Evolutionary conservation across 2,797 vertebrate genomes (phyloP).

Genomic region (Vireo griseus): DNA sequence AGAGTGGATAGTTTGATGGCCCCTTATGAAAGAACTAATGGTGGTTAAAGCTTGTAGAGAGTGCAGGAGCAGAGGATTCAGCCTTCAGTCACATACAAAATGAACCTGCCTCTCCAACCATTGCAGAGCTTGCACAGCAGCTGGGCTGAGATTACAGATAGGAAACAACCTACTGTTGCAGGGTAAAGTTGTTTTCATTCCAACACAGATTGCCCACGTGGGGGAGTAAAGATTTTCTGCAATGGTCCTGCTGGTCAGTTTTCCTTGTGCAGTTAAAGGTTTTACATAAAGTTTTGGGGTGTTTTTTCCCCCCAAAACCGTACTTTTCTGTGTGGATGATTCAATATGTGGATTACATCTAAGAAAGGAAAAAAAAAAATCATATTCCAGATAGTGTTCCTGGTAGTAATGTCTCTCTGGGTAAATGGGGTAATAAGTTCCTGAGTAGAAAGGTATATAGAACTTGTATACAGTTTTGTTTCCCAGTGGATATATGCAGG

Average conservation of each 20-base stretch:
- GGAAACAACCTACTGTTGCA: neutral
- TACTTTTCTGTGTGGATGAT: neutral
- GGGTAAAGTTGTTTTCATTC: neutral
- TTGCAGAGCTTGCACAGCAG: neutral
- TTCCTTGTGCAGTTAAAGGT: neutral
- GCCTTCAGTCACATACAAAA: neutral
- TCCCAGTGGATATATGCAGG: neutral
- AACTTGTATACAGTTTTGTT: neutral
- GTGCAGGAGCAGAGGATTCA: neutral
- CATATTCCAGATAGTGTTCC: neutral
- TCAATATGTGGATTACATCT: neutral
- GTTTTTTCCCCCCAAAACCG: neutral
- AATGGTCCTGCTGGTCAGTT: neutral
- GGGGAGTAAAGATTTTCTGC: neutral
- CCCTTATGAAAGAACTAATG: neutral
- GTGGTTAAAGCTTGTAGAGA: neutral
- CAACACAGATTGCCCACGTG: neutral
- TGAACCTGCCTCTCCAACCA: neutral
- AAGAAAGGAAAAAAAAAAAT: neutral
- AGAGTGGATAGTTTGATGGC: neutral
- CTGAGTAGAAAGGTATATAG: neutral
- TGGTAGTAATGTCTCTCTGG: neutral
- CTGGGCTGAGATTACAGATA: neutral
- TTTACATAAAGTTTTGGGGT: neutral
- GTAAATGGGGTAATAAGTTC: neutral